These are phyloP conservation scores for Lithobates pipiens DNA, from an alignment of 2,797 vertebrate species.

Conservation along the genomic window DNA sequence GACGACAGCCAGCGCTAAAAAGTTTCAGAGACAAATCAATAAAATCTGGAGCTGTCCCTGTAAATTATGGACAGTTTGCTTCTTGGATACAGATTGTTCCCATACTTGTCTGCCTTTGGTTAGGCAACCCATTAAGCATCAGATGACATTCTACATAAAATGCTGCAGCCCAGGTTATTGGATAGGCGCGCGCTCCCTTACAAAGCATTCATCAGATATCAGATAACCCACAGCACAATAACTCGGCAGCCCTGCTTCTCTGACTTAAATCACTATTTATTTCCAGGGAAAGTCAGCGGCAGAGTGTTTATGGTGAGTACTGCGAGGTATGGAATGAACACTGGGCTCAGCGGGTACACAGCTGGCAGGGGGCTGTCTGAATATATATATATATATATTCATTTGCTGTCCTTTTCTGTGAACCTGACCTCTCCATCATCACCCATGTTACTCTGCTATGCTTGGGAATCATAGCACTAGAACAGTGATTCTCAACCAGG, in stretches of 20 bases:
- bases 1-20: not conserved
- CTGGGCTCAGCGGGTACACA: slow-evolving; percentile 31
- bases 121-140: slow-evolving; percentile 42
- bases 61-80: slow-evolving; percentile 31
- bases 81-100: slow-evolving; percentile 23
- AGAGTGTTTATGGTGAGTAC: slow-evolving; percentile 41
- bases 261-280: slow-evolving; percentile 50
- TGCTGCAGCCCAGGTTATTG: slow-evolving; percentile 36
- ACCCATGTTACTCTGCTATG: not conserved
- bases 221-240: slow-evolving; percentile 35
- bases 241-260: slow-evolving; percentile 26
- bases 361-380: not conserved
- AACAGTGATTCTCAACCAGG: too few relatives aligned
- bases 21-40: not conserved
- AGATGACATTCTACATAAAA: slow-evolving; percentile 44
- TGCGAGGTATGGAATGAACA: slow-evolving; percentile 27
- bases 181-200: slow-evolving; percentile 28
- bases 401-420: not conserved
- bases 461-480: not conserved
- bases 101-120: slow-evolving; percentile 42
- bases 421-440: not conserved
- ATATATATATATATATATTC: slow-evolving; percentile 30
- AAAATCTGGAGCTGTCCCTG: slow-evolving; percentile 15
- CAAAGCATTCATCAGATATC: slow-evolving; percentile 51
- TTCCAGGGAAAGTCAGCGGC: slow-evolving; percentile 47